Conservation (phyloP, 2,888 invertebrate genomes). For the Oasisia sp. region DNA sequence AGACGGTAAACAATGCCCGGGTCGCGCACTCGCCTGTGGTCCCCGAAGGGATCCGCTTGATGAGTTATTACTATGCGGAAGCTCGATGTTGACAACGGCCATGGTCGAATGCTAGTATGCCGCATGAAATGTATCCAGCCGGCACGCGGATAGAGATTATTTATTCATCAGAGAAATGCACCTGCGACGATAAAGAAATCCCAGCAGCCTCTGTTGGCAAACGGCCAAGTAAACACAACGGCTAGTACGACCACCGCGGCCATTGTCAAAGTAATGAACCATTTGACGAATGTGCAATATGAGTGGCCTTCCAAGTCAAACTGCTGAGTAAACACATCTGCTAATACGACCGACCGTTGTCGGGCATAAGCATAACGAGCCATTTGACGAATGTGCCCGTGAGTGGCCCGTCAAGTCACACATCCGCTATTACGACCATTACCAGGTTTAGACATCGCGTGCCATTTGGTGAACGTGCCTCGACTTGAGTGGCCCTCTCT, state of each 20-base stretch:
- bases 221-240: not conserved
- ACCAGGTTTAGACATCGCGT: not conserved
- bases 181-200: constrained; percentile 12
- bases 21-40: not conserved
- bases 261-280: no score
- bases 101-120: not conserved
- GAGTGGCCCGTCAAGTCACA: no score
- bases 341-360: not conserved
- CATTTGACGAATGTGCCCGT: no score
- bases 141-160: not conserved
- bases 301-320: no score
- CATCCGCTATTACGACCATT: not conserved
- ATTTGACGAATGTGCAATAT: no score
- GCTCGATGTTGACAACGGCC: not conserved
- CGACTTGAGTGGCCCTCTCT: not conserved
- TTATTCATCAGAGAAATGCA: constrained; percentile 11
- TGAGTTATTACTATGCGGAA: not conserved
- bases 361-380: not conserved
- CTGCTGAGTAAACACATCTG: no score
- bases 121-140: constrained; percentile 10
- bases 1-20: not conserved
- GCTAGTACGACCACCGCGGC: not conserved
- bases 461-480: not conserved
- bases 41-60: not conserved
- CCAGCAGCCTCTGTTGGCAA: not conserved